Evolutionary conservation across 2,888 invertebrate species (phyloP).

Genomic region (Darwinula stevensoni): DNA sequence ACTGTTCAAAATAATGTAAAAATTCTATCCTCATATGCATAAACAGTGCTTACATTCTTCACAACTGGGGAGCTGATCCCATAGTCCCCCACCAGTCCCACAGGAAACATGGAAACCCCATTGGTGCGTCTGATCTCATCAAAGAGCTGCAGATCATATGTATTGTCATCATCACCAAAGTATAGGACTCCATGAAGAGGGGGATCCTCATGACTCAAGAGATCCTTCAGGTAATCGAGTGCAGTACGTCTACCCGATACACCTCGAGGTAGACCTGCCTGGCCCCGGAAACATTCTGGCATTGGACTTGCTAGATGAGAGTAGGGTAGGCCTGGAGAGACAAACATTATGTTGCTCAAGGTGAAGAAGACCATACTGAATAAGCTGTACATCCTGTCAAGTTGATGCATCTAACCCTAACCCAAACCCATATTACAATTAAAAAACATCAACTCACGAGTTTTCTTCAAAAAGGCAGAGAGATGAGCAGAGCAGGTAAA

Average conservation of each 20-base stretch:
- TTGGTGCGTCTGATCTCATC: constrained; percentile 23
- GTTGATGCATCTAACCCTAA: neutral
- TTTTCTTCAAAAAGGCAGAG: neutral
- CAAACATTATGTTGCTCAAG: too few relatives aligned
- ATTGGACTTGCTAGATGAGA: constrained; percentile 26
- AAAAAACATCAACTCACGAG: too few relatives aligned
- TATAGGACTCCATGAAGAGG: neutral
- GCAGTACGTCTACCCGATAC: constrained; percentile 1
- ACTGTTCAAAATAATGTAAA: too few relatives aligned
- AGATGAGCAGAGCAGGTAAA: neutral
- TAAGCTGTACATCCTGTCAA: neutral
- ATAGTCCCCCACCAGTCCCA: constrained; percentile 39
- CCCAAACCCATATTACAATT: too few relatives aligned
- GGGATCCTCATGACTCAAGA: neutral
- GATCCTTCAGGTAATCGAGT: neutral
- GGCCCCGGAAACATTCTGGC: constrained; percentile 4
- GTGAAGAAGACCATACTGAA: neutral
- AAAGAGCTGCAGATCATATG: neutral
- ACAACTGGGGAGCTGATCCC: constrained; percentile 34
- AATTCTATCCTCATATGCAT: too few relatives aligned
- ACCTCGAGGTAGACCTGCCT: neutral
- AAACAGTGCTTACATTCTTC: too few relatives aligned
- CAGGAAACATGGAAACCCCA: constrained; percentile 49
- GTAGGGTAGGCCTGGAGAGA: constrained; percentile 22
- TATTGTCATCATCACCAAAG: constrained; percentile 1